These are phyloP conservation scores for Melieria picta DNA, from an alignment of 2,888 invertebrate species.

Conservation along the genomic window DNA sequence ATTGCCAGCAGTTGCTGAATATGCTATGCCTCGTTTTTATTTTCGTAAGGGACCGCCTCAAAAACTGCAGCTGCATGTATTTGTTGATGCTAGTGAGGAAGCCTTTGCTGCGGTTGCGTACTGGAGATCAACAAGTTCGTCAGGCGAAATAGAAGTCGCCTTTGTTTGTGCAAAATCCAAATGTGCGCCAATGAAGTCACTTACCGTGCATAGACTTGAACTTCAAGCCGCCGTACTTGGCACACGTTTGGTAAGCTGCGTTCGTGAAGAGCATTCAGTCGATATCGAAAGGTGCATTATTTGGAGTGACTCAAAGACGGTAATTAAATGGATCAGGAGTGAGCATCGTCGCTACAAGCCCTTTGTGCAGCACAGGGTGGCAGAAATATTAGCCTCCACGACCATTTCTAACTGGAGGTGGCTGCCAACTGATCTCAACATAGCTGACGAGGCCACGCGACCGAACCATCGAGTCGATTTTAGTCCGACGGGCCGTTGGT, in stretches of 20 bases:
- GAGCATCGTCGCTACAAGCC: conserved; percentile 25
- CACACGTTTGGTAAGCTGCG: neutral
- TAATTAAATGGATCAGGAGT: conserved; percentile 19
- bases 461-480: neutral
- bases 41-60: conserved; percentile 3
- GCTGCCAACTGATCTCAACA: conserved; percentile 4
- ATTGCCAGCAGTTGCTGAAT: too few species aligned
- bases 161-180: conserved; percentile 34
- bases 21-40: conserved; percentile 24
- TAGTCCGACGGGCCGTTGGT: conserved; percentile 9
- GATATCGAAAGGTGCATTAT: conserved; percentile 7
- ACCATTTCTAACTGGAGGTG: conserved; percentile 14
- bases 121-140: conserved; percentile 9
- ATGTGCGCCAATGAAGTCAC: conserved; percentile 26
- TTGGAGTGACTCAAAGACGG: conserved; percentile 24
- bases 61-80: conserved; percentile 27
- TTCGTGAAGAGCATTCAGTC: conserved; percentile 16
- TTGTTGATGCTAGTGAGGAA: conserved; percentile 33
- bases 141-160: conserved; percentile 12
- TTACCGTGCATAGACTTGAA: conserved; percentile 22
- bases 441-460: conserved; percentile 17
- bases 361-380: conserved; percentile 12
- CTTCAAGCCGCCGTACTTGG: conserved; percentile 31
- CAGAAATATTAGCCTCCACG: neutral
- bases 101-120: conserved; percentile 30